Evolutionary conservation across 1,140 invertebrate species (phyloP).

Genomic region (Geopemphigus sp.): DNA sequence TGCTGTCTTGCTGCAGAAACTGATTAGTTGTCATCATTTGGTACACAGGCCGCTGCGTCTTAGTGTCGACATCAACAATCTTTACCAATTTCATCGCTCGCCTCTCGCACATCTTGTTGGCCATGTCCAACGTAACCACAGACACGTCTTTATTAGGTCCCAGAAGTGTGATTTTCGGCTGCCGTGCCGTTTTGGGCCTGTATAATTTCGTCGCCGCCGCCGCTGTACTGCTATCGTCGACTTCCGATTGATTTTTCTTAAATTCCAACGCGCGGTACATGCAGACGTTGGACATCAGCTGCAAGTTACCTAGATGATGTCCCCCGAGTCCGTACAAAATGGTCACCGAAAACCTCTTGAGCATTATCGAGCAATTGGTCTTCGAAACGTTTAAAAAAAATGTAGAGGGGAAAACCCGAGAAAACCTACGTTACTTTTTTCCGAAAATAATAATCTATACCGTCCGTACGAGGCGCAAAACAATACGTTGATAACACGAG

Average conservation of each 20-base stretch:
- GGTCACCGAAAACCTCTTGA: not conserved
- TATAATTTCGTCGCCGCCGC: not conserved
- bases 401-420: too few species aligned
- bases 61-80: constrained; percentile 25
- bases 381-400: not conserved
- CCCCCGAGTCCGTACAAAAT: not conserved
- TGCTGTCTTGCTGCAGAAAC: constrained; percentile 10
- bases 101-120: constrained; percentile 21
- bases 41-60: constrained; percentile 26
- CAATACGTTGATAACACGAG: not conserved
- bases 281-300: not conserved
- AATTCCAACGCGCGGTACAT: not conserved
- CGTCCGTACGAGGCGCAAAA: not conserved
- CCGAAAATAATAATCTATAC: not conserved
- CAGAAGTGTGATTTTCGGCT: constrained; percentile 24
- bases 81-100: constrained; percentile 35
- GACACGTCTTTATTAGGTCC: not conserved
- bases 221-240: not conserved
- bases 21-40: constrained; percentile 24
- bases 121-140: constrained; percentile 20
- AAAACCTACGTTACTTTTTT: not conserved
- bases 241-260: not conserved
- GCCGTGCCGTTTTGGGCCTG: constrained; percentile 1
- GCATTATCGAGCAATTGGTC: not conserved
- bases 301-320: not conserved